Evolutionary conservation across 1,140 invertebrate genomes (phyloP).

Genomic region (Bombus difficillimus): DNA sequence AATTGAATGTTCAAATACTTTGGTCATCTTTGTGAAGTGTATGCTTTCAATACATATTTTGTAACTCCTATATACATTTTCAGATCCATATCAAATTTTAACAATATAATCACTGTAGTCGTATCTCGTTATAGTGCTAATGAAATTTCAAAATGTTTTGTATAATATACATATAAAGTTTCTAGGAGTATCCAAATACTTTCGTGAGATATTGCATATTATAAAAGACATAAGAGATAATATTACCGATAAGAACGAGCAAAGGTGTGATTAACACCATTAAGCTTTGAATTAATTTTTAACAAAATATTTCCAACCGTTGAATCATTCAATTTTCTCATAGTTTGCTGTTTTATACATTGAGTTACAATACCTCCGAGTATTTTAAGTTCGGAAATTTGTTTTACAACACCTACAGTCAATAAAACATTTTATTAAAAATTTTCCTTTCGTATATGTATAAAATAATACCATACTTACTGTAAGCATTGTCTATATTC

Average conservation of each 20-base stretch:
- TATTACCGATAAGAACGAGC: conserved; percentile 57
- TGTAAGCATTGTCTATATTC: conserved; percentile 78
- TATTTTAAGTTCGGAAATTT: conserved; percentile 88
- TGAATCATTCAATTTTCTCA: conserved; percentile 78
- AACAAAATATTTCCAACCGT: conserved; percentile 89
- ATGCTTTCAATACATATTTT: too few species aligned
- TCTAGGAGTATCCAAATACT: too few species aligned
- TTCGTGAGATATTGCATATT: not conserved
- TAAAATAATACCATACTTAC: conserved; percentile 68
- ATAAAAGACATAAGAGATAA: conserved; percentile 10
- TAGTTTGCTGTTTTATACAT: conserved; percentile 88
- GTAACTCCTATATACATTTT: too few species aligned
- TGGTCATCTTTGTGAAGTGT: too few species aligned
- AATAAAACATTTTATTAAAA: conserved; percentile 6
- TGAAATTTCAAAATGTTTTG: too few species aligned
- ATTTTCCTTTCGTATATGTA: not conserved
- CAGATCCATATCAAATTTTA: too few species aligned
- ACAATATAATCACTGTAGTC: too few species aligned
- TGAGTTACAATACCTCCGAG: conserved; percentile 89
- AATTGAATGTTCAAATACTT: too few species aligned
- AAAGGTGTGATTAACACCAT: conserved; percentile 90
- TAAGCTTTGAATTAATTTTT: conserved; percentile 94
- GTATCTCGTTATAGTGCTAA: too few species aligned
- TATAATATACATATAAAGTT: too few species aligned
- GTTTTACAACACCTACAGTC: conserved; percentile 85